phyloP scores from a whole-genome alignment of 92 coral and sea anemone species.

The Heliopora coerulea region DNA sequence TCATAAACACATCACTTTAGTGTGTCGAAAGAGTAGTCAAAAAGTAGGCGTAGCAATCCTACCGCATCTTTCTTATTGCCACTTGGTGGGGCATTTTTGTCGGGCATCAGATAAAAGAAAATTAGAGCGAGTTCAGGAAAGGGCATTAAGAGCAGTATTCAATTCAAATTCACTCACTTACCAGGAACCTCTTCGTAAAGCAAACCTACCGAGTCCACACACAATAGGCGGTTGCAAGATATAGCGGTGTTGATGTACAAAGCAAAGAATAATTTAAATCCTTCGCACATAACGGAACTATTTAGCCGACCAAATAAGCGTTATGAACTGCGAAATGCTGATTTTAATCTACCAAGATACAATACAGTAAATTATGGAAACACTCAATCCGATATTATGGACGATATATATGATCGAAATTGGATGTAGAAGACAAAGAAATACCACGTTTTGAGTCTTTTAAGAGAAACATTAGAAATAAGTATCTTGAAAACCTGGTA shows the following conservation, averaged over 20 bases:
- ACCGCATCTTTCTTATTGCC: too few species aligned
- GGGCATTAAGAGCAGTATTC: neutral
- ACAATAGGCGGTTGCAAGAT: too few species aligned
- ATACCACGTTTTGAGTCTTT: too few species aligned
- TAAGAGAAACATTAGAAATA: too few species aligned
- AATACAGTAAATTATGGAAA: neutral
- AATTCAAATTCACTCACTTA: neutral
- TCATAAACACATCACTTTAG: neutral
- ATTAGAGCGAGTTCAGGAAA: neutral
- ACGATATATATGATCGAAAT: too few species aligned
- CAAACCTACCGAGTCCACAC: neutral
- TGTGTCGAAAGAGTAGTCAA: neutral
- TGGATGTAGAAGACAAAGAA: too few species aligned
- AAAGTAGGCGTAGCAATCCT: neutral
- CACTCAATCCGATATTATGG: too few species aligned
- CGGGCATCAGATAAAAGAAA: neutral
- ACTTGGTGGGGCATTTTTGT: neutral
- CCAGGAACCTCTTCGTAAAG: neutral
- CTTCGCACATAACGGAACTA: too few species aligned
- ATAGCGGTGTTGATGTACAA: too few species aligned
- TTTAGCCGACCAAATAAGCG: neutral
- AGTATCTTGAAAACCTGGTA: too few species aligned
- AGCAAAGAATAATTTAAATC: neutral
- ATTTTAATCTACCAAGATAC: slow-evolving; percentile 9
- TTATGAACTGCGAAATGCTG: slow-evolving; percentile 14